A percentile compares a stretch with the other conserved stretches of the same genome.
These are phyloP conservation scores for Bursaphelenchus mucronatus DNA, from an alignment of 1,140 invertebrate species.

Conservation along the genomic window DNA sequence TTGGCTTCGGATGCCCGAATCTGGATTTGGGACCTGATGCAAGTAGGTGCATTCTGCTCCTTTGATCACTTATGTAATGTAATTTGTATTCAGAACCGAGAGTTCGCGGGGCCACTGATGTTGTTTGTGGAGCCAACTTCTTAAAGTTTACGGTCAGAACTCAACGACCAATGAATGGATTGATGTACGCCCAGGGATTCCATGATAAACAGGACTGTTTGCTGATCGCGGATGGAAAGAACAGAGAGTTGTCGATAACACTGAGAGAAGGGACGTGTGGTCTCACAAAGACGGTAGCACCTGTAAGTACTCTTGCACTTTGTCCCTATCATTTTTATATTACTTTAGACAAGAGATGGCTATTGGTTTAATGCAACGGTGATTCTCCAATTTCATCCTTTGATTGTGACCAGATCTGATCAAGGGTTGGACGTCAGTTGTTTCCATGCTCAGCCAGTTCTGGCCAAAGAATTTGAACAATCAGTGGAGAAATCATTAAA, in stretches of 20 bases:
- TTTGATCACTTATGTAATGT: constrained; percentile 14
- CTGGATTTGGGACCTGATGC: constrained; percentile 50
- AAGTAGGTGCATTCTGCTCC: constrained; percentile 26
- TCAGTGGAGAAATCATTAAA: constrained; percentile 34
- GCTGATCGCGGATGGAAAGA: constrained; percentile 35
- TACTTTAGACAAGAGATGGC: constrained; percentile 48
- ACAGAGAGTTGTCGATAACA: constrained; percentile 50
- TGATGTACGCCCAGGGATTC: constrained; percentile 52
- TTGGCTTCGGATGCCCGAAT: constrained; percentile 57
- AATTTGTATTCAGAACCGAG: constrained; percentile 44
- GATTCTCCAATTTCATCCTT: constrained; percentile 58
- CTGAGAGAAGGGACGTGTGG: constrained; percentile 56
- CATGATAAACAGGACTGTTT: constrained; percentile 52
- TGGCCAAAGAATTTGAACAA: constrained; percentile 40
- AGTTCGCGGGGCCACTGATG: constrained; percentile 57
- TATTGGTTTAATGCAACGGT: constrained; percentile 59
- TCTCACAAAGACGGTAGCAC: constrained; percentile 47
- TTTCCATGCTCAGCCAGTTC: constrained; percentile 42
- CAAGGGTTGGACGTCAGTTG: constrained; percentile 41
- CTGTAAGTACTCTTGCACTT: constrained; percentile 30
- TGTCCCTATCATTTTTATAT: constrained; percentile 10
- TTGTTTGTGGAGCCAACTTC: constrained; percentile 53
- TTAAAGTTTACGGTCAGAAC: constrained; percentile 57
- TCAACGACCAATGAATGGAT: constrained; percentile 52
- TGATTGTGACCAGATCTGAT: constrained; percentile 57